These are phyloP conservation scores for Stenchaetothrips biformis DNA, from an alignment of 2,888 invertebrate genomes.

Conservation along the genomic window DNA sequence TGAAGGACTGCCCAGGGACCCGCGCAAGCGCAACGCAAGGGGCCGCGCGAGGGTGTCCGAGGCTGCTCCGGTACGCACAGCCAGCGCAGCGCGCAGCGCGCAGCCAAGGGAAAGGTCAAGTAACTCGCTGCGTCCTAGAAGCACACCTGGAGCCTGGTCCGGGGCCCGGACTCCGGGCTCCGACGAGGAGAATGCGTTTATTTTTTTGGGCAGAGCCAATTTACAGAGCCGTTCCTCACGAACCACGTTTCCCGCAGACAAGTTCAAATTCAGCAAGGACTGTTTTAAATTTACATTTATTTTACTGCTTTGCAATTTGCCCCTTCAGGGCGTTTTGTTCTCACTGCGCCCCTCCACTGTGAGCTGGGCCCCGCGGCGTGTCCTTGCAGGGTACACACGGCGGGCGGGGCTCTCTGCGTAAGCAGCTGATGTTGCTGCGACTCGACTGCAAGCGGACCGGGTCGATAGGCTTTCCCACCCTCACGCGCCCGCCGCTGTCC, in stretches of 20 bases:
- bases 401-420: not conserved
- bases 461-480: conserved; percentile 24
- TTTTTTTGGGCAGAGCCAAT: not conserved
- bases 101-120: not conserved
- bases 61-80: not conserved
- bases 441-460: not conserved
- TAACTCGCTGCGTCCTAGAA: no score
- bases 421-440: conserved; percentile 22
- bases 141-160: no score
- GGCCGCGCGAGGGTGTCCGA: not conserved
- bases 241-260: no score
- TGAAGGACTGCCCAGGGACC: not conserved
- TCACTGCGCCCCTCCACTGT: no score
- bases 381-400: not conserved
- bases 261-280: no score
- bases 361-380: no score
- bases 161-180: no score
- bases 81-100: not conserved
- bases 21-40: not conserved
- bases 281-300: not conserved
- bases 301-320: not conserved
- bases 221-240: not conserved
- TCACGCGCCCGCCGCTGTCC: not conserved
- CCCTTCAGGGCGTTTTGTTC: no score
- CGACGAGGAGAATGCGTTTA: not conserved